Evolutionary conservation across 2,888 invertebrate species (phyloP).

Genomic region (Chironomus tentans): DNA sequence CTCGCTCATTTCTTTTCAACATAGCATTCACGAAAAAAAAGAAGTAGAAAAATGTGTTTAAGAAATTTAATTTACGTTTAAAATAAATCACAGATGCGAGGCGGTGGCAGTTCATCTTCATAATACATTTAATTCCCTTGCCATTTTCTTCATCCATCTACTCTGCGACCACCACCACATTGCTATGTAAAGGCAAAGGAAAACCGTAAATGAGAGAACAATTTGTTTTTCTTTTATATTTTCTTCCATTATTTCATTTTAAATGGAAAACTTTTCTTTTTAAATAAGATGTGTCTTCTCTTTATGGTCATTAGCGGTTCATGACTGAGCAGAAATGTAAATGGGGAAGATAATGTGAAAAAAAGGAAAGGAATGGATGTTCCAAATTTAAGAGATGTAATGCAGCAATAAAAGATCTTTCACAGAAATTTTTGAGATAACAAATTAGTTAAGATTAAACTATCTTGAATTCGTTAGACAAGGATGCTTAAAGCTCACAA

Average conservation of each 20-base stretch:
- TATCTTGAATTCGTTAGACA: no score
- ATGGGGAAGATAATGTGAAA: neutral
- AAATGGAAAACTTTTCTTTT: conserved; percentile 18
- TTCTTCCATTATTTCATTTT: conserved; percentile 21
- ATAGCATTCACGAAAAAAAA: no score
- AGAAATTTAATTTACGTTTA: conserved; percentile 21
- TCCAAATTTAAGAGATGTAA: no score
- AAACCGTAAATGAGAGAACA: neutral
- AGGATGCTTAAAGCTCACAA: no score
- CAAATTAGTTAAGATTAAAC: no score
- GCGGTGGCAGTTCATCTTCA: conserved; percentile 19
- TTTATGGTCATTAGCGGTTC: conserved; percentile 21
- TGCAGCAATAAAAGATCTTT: no score
- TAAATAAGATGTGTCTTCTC: conserved; percentile 1
- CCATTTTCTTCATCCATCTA: conserved; percentile 11
- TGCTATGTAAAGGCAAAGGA: neutral
- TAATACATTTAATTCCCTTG: conserved; percentile 21
- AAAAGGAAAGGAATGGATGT: neutral
- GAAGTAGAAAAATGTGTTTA: neutral
- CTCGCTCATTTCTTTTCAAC: neutral
- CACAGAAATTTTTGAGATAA: no score
- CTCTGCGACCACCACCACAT: neutral
- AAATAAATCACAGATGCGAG: conserved; percentile 22
- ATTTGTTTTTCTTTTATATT: neutral
- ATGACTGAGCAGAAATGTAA: neutral